A percentile compares a stretch with the other conserved stretches of the same genome.
Evolutionary conservation across 2,888 invertebrate species (phyloP).

Genomic region (Xanthorhoe spadicearia): DNA sequence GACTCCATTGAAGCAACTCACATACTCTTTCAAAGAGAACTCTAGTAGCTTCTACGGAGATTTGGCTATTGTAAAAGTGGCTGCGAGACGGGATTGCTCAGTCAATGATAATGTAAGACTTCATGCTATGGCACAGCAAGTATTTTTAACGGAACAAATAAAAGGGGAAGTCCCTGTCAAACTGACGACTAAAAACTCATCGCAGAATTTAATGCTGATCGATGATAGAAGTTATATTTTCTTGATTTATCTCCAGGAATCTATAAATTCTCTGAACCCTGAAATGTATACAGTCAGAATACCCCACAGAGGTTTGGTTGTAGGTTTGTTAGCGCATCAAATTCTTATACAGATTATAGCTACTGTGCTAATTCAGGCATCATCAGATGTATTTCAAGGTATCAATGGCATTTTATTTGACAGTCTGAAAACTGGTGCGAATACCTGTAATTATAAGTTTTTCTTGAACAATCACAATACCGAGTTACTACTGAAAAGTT

Average conservation of each 20-base stretch:
- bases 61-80: slow-evolving; percentile 95
- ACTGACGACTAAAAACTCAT: slow-evolving; percentile 67
- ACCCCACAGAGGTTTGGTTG: slow-evolving; percentile 93
- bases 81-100: slow-evolving; percentile 94
- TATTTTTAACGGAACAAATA: slow-evolving; percentile 86
- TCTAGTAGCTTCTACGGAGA: slow-evolving; percentile 98
- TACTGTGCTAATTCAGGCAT: slow-evolving; percentile 92
- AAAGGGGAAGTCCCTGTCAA: slow-evolving; percentile 70
- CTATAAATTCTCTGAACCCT: slow-evolving; percentile 88
- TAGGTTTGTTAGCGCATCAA: slow-evolving; percentile 96
- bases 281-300: slow-evolving; percentile 93
- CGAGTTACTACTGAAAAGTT: slow-evolving; percentile 89
- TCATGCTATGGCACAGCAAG: slow-evolving; percentile 95
- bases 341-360: slow-evolving; percentile 96
- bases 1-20: slow-evolving; percentile 93
- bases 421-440: slow-evolving; percentile 74
- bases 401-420: slow-evolving; percentile 86
- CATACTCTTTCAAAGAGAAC: slow-evolving; percentile 94
- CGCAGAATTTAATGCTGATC: slow-evolving; percentile 82
- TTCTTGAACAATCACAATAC: slow-evolving; percentile 85
- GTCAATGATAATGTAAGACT: slow-evolving; percentile 93
- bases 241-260: slow-evolving; percentile 91
- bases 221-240: slow-evolving; percentile 96
- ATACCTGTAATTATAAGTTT: slow-evolving; percentile 76
- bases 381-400: slow-evolving; percentile 85